Evolutionary conservation across 2,888 invertebrate species (phyloP).

Genomic region (Andrena fulva): DNA sequence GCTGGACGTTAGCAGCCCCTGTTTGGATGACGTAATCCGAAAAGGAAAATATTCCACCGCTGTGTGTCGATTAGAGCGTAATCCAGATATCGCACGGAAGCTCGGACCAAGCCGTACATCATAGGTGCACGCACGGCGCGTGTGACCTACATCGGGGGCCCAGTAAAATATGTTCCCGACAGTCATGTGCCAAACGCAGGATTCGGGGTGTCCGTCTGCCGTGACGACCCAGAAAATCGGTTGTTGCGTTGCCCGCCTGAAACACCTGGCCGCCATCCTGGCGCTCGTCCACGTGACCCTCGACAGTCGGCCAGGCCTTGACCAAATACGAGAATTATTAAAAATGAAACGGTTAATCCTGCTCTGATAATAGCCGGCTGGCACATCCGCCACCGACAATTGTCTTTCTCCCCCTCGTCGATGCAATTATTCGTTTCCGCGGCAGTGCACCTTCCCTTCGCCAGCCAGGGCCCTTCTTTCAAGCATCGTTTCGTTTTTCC

Average conservation of each 20-base stretch:
- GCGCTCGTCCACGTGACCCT: conserved; percentile 58
- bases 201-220: conserved; percentile 75
- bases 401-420: conserved; percentile 28
- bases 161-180: conserved; percentile 57
- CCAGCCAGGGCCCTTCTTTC: background rate
- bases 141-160: conserved; percentile 67
- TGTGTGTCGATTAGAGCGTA: background rate
- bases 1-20: too few species aligned
- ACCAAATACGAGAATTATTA: conserved; percentile 43
- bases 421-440: conserved; percentile 44
- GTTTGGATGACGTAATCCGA: background rate
- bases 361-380: conserved; percentile 20
- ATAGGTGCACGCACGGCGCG: conserved; percentile 52
- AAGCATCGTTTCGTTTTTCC: background rate
- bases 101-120: conserved; percentile 33
- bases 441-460: conserved; percentile 13
- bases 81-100: conserved; percentile 22
- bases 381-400: conserved; percentile 36
- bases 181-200: conserved; percentile 73
- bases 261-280: conserved; percentile 75
- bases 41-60: background rate
- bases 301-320: conserved; percentile 55
- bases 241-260: conserved; percentile 57
- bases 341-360: conserved; percentile 42
- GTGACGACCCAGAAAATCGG: conserved; percentile 77